phyloP scores from a whole-genome alignment of 2,888 invertebrate genomes.

The Ecdyonurus torrentis region DNA sequence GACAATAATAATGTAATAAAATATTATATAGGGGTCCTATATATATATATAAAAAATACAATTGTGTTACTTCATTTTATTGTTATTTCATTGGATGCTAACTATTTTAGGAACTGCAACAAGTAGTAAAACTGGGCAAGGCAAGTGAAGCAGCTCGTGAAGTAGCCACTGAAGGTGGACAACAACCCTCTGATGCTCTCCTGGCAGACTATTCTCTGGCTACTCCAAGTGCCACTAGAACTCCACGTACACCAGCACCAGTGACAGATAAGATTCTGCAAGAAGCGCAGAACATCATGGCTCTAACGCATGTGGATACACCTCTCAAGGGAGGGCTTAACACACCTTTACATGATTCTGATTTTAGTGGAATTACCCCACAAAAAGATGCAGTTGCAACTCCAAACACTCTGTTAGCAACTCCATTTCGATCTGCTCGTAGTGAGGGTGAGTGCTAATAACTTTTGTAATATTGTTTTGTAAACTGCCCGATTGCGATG shows the following conservation, averaged over 20 bases:
- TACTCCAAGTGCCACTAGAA: constrained; percentile 43
- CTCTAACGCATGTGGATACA: constrained; percentile 92
- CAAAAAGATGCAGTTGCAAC: constrained; percentile 54
- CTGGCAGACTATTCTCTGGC: constrained; percentile 73
- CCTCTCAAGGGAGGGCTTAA: constrained; percentile 80
- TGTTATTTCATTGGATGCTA: too few species aligned
- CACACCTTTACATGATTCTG: constrained; percentile 77
- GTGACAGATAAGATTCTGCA: constrained; percentile 61
- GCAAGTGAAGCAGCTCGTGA: constrained; percentile 72
- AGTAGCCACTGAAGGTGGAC: constrained; percentile 55
- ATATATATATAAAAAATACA: too few species aligned
- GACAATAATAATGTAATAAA: too few species aligned
- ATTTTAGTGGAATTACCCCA: constrained; percentile 73
- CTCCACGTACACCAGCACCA: constrained; percentile 73
- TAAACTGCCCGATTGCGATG: not conserved
- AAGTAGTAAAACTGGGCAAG: constrained; percentile 82
- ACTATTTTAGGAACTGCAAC: constrained; percentile 71
- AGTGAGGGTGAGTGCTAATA: constrained; percentile 13
- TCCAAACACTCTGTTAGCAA: constrained; percentile 80
- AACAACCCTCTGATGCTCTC: constrained; percentile 64
- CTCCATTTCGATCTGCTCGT: constrained; percentile 48
- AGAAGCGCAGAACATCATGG: constrained; percentile 98
- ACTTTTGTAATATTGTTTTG: not conserved
- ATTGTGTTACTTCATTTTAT: too few species aligned
- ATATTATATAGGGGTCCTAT: too few species aligned